phyloP scores from a whole-genome alignment of 2,888 invertebrate genomes.

The Theretra japonica region DNA sequence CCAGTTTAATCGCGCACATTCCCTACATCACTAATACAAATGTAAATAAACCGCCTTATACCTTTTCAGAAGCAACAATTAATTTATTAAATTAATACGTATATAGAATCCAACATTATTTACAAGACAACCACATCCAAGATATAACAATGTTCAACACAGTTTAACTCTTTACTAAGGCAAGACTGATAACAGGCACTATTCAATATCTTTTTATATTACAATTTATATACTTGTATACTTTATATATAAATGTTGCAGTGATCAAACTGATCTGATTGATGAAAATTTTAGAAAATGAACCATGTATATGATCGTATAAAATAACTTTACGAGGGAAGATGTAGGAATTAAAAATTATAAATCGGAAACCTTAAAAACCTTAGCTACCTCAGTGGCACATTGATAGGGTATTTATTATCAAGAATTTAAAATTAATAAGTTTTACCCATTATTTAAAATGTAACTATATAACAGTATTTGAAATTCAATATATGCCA shows the following conservation, averaged over 20 bases:
- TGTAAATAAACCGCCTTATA: conserved; percentile 7
- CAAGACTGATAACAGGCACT: conserved; percentile 65
- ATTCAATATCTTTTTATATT: conserved; percentile 34
- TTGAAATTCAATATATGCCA: too few relatives aligned
- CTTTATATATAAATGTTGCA: not conserved
- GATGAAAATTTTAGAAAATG: not conserved
- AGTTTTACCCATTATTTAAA: too few relatives aligned
- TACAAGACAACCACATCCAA: conserved; percentile 20
- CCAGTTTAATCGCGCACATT: not conserved
- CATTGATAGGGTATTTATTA: too few relatives aligned
- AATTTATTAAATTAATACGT: conserved; percentile 7
- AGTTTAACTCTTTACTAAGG: conserved; percentile 53
- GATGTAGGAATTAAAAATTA: too few relatives aligned
- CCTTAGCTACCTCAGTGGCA: too few relatives aligned
- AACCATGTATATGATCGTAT: too few relatives aligned
- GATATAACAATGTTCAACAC: conserved; percentile 37
- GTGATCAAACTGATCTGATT: not conserved
- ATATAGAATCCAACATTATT: conserved; percentile 21
- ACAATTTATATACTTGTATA: not conserved
- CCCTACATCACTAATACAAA: not conserved
- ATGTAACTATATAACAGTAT: too few relatives aligned
- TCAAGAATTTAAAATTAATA: too few relatives aligned
- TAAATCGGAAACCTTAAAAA: too few relatives aligned
- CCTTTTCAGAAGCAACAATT: conserved; percentile 3
- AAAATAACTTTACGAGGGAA: too few relatives aligned